phyloP scores from a whole-genome alignment of 2,888 invertebrate genomes.

The Xiphydria camelus region DNA sequence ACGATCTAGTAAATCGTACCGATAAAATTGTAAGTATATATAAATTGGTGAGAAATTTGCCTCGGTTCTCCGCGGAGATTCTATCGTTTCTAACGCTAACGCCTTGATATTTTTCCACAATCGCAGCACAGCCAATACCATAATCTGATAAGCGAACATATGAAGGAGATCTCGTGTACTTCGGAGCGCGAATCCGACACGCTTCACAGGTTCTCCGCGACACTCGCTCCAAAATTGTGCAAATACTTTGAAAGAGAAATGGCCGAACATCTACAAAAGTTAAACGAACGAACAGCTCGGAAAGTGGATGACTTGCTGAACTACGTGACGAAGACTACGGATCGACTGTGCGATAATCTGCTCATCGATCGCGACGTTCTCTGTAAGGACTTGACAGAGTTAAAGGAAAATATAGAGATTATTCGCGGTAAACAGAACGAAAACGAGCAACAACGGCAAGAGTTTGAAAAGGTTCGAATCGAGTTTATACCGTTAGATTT shows the following conservation, averaged over 20 bases:
- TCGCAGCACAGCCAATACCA: conserved; percentile 37
- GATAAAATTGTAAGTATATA: conserved; percentile 36
- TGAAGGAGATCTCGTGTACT: conserved; percentile 26
- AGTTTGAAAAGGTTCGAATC: conserved; percentile 24
- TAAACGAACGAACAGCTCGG: conserved; percentile 31
- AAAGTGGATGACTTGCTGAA: conserved; percentile 36
- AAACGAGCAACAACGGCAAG: conserved; percentile 3
- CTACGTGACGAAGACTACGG: conserved; percentile 35
- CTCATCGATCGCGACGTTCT: conserved; percentile 34
- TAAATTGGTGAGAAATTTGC: too few species aligned
- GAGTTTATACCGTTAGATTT: conserved; percentile 18
- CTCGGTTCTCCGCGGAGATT: too few species aligned
- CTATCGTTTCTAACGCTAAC: too few species aligned
- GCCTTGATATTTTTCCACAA: too few species aligned
- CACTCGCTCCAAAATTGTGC: conserved; percentile 35
- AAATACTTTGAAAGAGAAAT: conserved; percentile 40
- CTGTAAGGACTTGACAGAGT: conserved; percentile 26
- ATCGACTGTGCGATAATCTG: conserved; percentile 29
- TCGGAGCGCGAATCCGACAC: conserved; percentile 31
- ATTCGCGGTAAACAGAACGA: conserved; percentile 30
- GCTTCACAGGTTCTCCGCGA: conserved; percentile 28
- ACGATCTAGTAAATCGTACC: conserved; percentile 30
- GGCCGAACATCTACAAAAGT: conserved; percentile 34
- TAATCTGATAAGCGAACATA: conserved; percentile 36
- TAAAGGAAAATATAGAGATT: conserved; percentile 29